A percentile compares a stretch with the other conserved stretches of the same genome.
These are phyloP conservation scores for Labrus mixtus DNA, from an alignment of 2,113 vertebrate genomes.

Conservation along the genomic window DNA sequence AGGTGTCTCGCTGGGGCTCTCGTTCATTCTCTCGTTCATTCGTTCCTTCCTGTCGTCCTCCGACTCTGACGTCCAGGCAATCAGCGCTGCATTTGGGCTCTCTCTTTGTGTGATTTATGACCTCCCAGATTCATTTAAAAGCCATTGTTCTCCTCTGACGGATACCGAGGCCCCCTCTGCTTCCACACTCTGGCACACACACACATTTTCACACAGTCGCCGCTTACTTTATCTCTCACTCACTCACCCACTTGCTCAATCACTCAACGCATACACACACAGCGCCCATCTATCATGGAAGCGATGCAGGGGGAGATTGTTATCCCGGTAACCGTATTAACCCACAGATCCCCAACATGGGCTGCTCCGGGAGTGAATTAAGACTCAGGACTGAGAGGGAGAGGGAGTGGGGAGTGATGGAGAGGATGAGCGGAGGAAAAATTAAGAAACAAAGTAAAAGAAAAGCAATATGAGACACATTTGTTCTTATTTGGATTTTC, in stretches of 20 bases:
- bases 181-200: slow-evolving; percentile 63
- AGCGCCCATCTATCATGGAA: slow-evolving; percentile 79
- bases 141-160: slow-evolving; percentile 85
- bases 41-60: slow-evolving; percentile 78
- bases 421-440: slow-evolving; percentile 13
- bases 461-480: slow-evolving; percentile 49
- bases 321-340: slow-evolving; percentile 84
- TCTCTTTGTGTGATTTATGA: slow-evolving; percentile 84
- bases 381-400: slow-evolving; percentile 28
- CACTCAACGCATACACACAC: slow-evolving; percentile 72
- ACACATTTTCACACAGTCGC: slow-evolving; percentile 63
- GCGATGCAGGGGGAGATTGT: slow-evolving; percentile 79
- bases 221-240: slow-evolving; percentile 79
- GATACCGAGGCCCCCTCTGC: slow-evolving; percentile 73
- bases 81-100: slow-evolving; percentile 80
- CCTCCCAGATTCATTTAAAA: slow-evolving; percentile 86
- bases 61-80: slow-evolving; percentile 80
- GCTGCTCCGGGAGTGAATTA: slow-evolving; percentile 72
- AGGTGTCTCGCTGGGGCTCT: slow-evolving; percentile 80
- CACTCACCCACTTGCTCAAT: slow-evolving; percentile 79
- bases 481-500: slow-evolving; percentile 51
- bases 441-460: slow-evolving; percentile 53
- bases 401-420: slow-evolving; percentile 14
- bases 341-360: slow-evolving; percentile 78
- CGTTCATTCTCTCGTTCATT: slow-evolving; percentile 70